phyloP scores from a whole-genome alignment of 2,888 invertebrate genomes.

The Sarcophaga carnaria region DNA sequence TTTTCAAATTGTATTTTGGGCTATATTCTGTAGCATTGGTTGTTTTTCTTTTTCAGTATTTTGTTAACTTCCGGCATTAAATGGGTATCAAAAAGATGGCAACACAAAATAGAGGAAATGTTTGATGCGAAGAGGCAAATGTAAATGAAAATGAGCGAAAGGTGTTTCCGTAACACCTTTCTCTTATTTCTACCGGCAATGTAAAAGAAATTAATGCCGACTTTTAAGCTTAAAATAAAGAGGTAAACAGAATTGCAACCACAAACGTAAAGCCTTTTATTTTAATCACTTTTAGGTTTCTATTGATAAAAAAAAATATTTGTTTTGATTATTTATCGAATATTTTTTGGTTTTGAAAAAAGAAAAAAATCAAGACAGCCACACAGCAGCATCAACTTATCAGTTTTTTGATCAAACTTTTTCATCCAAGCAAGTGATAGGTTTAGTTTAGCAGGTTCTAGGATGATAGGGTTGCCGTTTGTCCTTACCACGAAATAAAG shows the following conservation, averaged over 20 bases:
- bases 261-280: background rate
- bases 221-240: conserved; percentile 6
- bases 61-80: conserved; percentile 25
- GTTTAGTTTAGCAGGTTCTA: too few relatives aligned
- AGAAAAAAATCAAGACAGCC: too few relatives aligned
- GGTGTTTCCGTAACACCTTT: background rate
- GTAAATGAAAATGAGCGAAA: background rate
- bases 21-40: conserved; percentile 1
- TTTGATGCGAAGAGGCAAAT: background rate
- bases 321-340: too few relatives aligned
- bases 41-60: background rate
- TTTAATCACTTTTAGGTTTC: background rate
- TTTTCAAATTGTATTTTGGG: conserved; percentile 11
- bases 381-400: too few relatives aligned
- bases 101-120: background rate
- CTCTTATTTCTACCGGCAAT: background rate
- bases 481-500: too few relatives aligned
- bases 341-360: too few relatives aligned
- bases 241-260: background rate
- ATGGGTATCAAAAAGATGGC: conserved; percentile 2
- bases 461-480: too few relatives aligned
- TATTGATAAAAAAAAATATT: too few relatives aligned
- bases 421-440: too few relatives aligned
- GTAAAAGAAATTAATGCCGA: background rate
- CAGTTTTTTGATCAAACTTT: too few relatives aligned